Conservation (phyloP, 2,888 invertebrate species). For the Caenorhabditis sp. region DNA sequence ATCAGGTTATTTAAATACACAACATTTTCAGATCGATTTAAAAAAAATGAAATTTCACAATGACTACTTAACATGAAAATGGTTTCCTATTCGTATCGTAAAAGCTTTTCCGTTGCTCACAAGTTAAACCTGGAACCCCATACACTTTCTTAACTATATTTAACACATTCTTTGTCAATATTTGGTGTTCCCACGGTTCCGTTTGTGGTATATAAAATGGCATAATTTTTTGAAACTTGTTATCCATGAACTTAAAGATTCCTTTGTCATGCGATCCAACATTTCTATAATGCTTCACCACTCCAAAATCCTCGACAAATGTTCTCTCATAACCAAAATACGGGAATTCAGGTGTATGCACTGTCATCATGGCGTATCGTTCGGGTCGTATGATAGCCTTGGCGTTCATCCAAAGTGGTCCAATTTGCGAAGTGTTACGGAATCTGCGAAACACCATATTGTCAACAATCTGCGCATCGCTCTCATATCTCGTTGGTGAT, state of each 20-base stretch:
- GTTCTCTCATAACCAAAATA: constrained; percentile 1
- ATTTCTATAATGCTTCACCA: background rate
- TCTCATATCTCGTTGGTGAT: constrained; percentile 15
- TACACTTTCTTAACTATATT: background rate
- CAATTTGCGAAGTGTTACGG: constrained; percentile 16
- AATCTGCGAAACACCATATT: constrained; percentile 23
- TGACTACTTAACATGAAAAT: background rate
- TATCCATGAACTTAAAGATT: too few species aligned
- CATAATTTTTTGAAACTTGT: background rate
- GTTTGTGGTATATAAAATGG: background rate
- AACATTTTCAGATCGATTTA: too few species aligned
- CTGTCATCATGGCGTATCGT: constrained; percentile 21
- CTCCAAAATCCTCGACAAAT: constrained; percentile 14
- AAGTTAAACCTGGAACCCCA: background rate
- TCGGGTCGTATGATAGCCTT: constrained; percentile 33
- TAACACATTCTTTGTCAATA: background rate
- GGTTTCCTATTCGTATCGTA: background rate
- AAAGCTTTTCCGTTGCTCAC: background rate
- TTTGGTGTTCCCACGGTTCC: background rate
- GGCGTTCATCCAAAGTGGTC: constrained; percentile 17
- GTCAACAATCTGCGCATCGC: constrained; percentile 9
- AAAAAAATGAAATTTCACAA: too few species aligned
- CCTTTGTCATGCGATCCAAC: background rate
- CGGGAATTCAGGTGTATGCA: constrained; percentile 11
- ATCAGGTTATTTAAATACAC: too few species aligned